A percentile compares a stretch with the other conserved stretches of the same genome.
Evolutionary conservation across 2,888 invertebrate species (phyloP).

Genomic region (Ypsolopha scabrella): DNA sequence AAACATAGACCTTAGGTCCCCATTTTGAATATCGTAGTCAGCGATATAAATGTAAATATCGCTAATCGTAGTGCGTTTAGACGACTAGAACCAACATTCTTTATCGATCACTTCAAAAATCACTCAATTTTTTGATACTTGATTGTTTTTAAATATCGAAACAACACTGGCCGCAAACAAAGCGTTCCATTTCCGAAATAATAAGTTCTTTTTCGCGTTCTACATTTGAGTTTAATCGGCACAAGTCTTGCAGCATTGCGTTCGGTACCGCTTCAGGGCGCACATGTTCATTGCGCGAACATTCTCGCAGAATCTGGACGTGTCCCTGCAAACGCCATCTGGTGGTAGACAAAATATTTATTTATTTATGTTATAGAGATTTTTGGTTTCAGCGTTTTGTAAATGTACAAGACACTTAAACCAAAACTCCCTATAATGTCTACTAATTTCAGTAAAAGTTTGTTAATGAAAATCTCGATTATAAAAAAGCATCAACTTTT

Average conservation of each 20-base stretch:
- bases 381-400: neutral
- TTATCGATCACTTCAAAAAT: neutral
- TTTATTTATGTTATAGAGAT: neutral
- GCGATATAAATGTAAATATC: too few relatives aligned
- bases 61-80: neutral
- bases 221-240: slow-evolving; percentile 24
- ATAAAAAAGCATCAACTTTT: neutral
- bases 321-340: slow-evolving; percentile 82
- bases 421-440: too few relatives aligned
- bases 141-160: neutral
- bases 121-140: neutral
- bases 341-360: slow-evolving; percentile 10
- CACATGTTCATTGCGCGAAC: slow-evolving; percentile 92
- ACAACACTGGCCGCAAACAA: slow-evolving; percentile 1
- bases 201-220: neutral
- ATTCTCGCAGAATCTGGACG: slow-evolving; percentile 87
- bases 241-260: slow-evolving; percentile 91
- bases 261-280: slow-evolving; percentile 83
- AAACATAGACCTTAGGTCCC: slow-evolving; percentile 1
- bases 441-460: too few relatives aligned
- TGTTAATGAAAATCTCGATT: neutral
- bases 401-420: neutral
- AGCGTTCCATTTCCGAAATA: neutral
- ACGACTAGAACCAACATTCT: neutral
- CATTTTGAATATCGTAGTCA: neutral